These are phyloP conservation scores for Arctopsyche grandis DNA, from an alignment of 1,140 invertebrate genomes.

Conservation along the genomic window DNA sequence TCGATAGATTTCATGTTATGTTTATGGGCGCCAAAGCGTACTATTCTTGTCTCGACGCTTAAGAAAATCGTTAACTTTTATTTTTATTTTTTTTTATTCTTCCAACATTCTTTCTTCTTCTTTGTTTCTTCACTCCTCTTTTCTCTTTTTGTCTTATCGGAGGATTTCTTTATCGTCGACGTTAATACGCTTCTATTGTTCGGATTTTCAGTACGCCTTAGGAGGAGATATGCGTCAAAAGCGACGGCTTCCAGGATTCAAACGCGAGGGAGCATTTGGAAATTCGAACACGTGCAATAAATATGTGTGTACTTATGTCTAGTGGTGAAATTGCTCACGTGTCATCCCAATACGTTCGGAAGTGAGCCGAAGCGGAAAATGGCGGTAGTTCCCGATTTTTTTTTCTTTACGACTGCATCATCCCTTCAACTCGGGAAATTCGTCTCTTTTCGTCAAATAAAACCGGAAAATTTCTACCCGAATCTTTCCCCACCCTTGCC, in stretches of 20 bases:
- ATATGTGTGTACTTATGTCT: too few relatives aligned
- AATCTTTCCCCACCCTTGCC: background rate
- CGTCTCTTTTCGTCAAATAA: conserved; percentile 28
- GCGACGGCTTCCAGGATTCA: too few relatives aligned
- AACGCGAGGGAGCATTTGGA: too few relatives aligned
- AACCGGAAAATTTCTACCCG: conserved; percentile 15
- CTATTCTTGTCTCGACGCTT: conserved; percentile 7
- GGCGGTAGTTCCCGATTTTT: conserved; percentile 14
- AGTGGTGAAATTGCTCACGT: conserved; percentile 2
- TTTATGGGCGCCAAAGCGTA: background rate
- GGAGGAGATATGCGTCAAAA: too few relatives aligned
- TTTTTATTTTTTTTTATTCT: conserved; percentile 22
- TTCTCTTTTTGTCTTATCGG: conserved; percentile 37
- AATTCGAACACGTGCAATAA: too few relatives aligned
- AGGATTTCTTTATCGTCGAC: conserved; percentile 36
- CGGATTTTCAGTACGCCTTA: too few relatives aligned
- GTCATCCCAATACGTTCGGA: conserved; percentile 33
- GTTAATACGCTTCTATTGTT: conserved; percentile 26
- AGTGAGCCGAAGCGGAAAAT: conserved; percentile 39
- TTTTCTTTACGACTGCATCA: conserved; percentile 35
- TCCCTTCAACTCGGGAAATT: conserved; percentile 5
- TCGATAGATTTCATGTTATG: too few relatives aligned
- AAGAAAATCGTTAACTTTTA: conserved; percentile 40
- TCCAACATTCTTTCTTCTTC: background rate
- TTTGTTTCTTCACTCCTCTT: background rate